Evolutionary conservation across 1,140 invertebrate genomes (phyloP).

Genomic region (Trichomalopsis sarcophagae): DNA sequence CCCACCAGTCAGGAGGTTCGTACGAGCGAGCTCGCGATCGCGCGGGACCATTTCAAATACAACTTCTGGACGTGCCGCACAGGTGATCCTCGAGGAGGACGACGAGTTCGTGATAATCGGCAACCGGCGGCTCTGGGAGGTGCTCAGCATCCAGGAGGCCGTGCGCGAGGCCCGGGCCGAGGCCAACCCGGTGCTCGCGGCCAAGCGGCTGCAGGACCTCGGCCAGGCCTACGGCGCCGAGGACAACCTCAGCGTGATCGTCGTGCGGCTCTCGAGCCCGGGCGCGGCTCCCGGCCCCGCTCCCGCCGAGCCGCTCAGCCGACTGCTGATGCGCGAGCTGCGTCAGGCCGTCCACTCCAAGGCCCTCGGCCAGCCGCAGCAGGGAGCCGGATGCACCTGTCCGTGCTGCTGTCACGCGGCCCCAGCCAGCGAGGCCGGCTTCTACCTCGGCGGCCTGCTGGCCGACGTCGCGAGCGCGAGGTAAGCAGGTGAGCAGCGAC

Average conservation of each 20-base stretch:
- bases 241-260: constrained; percentile 86
- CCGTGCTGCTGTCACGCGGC: constrained; percentile 68
- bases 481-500: neutral
- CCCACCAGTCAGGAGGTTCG: constrained; percentile 83
- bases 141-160: constrained; percentile 83
- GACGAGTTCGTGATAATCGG: constrained; percentile 89
- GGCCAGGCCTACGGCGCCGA: constrained; percentile 88
- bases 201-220: constrained; percentile 87
- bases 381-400: constrained; percentile 71
- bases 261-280: constrained; percentile 77
- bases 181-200: constrained; percentile 84
- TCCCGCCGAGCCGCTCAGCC: constrained; percentile 69
- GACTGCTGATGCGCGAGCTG: constrained; percentile 81
- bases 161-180: constrained; percentile 84
- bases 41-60: too few relatives aligned
- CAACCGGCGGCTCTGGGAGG: constrained; percentile 87
- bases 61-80: neutral
- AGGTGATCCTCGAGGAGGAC: constrained; percentile 80
- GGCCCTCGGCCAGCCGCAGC: constrained; percentile 63
- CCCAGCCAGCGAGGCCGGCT: constrained; percentile 51
- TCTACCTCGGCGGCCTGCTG: constrained; percentile 71
- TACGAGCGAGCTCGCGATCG: neutral
- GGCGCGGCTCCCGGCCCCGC: too few relatives aligned
- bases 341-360: constrained; percentile 78
- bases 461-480: constrained; percentile 67